Conservation (phyloP, 2,888 invertebrate genomes). For the Graphium colonna region DNA sequence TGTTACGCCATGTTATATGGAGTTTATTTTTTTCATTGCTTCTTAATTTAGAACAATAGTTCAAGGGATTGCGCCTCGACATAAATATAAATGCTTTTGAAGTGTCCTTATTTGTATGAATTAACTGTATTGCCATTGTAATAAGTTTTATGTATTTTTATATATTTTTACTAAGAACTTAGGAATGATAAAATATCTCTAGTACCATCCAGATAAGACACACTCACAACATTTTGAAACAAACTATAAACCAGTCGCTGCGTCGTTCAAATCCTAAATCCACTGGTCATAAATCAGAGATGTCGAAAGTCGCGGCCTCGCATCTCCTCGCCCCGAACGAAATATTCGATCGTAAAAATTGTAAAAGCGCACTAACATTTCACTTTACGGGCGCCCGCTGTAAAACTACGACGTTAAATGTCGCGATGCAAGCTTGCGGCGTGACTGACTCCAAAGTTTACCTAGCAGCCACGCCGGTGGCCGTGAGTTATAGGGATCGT, state of each 20-base stretch:
- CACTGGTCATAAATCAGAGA: slow-evolving; percentile 6
- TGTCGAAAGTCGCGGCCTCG: neutral
- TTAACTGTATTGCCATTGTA: too few relatives aligned
- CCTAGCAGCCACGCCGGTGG: slow-evolving; percentile 34
- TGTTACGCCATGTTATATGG: too few relatives aligned
- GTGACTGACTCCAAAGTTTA: slow-evolving; percentile 39
- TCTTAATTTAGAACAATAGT: too few relatives aligned
- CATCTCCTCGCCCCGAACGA: slow-evolving; percentile 4
- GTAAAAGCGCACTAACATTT: slow-evolving; percentile 26
- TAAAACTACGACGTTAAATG: slow-evolving; percentile 37
- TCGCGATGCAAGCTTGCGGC: slow-evolving; percentile 31
- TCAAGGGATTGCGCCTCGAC: too few relatives aligned
- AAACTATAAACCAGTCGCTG: neutral
- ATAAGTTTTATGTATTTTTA: too few relatives aligned
- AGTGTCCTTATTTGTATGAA: too few relatives aligned
- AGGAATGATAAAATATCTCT: neutral
- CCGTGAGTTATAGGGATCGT: slow-evolving; percentile 35
- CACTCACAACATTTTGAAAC: neutral
- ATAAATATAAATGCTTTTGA: too few relatives aligned
- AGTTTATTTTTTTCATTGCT: too few relatives aligned
- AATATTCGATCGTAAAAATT: slow-evolving; percentile 20
- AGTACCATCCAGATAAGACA: neutral
- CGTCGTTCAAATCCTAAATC: too few relatives aligned
- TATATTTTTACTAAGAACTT: neutral
- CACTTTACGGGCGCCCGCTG: slow-evolving; percentile 32